Percentiles rank a stretch among this genome's conserved stretches.
Conservation (phyloP, 2,113 vertebrate genomes). For the Apodemus speciosus region DNA sequence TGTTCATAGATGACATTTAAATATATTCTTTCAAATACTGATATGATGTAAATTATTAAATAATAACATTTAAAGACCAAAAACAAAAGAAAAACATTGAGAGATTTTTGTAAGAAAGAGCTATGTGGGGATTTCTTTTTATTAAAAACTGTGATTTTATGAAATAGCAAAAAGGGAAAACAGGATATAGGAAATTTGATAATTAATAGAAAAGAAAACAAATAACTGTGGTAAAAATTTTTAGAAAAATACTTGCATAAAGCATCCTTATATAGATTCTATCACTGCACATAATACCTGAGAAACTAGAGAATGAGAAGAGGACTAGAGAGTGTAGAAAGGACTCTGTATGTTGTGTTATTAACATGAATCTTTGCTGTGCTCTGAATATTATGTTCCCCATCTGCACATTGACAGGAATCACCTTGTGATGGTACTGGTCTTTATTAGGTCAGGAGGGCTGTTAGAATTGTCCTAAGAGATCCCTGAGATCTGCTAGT, state of each 20-base stretch:
- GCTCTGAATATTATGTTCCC: too few relatives aligned
- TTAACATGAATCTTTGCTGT: neutral
- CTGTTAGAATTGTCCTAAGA: neutral
- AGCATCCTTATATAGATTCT: neutral
- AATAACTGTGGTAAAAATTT: neutral
- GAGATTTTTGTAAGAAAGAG: neutral
- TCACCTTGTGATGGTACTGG: neutral
- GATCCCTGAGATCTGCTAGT: too few relatives aligned
- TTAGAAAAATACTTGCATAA: neutral
- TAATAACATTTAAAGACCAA: neutral
- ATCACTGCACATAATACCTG: neutral
- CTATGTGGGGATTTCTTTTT: neutral
- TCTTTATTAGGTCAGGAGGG: neutral
- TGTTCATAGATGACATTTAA: conserved; percentile 5
- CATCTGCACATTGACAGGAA: neutral
- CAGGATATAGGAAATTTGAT: neutral
- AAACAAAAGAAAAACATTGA: conserved; percentile 8
- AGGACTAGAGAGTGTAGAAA: neutral
- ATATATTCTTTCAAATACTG: neutral
- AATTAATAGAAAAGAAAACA: neutral
- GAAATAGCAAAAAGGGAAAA: neutral
- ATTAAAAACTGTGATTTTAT: neutral
- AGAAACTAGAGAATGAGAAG: neutral
- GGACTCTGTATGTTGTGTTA: neutral
- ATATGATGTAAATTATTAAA: neutral